Evolutionary conservation across 2,888 invertebrate species (phyloP).

Genomic region (Microdon myrmicae): DNA sequence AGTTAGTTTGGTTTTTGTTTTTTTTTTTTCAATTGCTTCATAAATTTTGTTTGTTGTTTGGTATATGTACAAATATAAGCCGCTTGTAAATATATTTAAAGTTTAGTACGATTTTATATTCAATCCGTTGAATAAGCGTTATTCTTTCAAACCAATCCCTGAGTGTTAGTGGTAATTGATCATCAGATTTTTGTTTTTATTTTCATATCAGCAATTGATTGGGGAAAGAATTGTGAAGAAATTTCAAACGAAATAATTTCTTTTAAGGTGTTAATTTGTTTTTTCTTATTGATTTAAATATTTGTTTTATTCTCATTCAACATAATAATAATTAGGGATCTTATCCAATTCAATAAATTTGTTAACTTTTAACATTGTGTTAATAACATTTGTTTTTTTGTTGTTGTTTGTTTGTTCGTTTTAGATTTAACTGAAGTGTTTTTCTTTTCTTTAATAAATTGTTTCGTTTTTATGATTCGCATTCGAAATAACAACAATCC

Average conservation of each 20-base stretch:
- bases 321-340: neutral
- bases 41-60: constrained; percentile 6
- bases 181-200: constrained; percentile 30
- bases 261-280: constrained; percentile 8
- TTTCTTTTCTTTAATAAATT: constrained; percentile 26
- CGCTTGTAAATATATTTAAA: constrained; percentile 36
- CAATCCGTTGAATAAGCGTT: constrained; percentile 26
- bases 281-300: no score
- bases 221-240: constrained; percentile 11
- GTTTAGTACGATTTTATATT: constrained; percentile 13
- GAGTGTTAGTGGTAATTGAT: constrained; percentile 50
- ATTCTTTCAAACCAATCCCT: constrained; percentile 41
- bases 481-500: constrained; percentile 26
- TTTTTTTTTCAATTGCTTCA: constrained; percentile 2
- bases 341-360: constrained; percentile 1
- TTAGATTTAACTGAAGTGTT: constrained; percentile 42
- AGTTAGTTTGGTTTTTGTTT: constrained; percentile 2
- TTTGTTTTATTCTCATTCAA: neutral
- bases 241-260: constrained; percentile 1
- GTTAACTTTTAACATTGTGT: constrained; percentile 38
- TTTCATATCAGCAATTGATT: constrained; percentile 39
- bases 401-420: constrained; percentile 34
- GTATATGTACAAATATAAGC: constrained; percentile 19
- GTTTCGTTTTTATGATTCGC: constrained; percentile 11
- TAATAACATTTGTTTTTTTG: constrained; percentile 21